phyloP scores from a whole-genome alignment of 2,797 vertebrate species.

The Petrocephalus schoutedeni region DNA sequence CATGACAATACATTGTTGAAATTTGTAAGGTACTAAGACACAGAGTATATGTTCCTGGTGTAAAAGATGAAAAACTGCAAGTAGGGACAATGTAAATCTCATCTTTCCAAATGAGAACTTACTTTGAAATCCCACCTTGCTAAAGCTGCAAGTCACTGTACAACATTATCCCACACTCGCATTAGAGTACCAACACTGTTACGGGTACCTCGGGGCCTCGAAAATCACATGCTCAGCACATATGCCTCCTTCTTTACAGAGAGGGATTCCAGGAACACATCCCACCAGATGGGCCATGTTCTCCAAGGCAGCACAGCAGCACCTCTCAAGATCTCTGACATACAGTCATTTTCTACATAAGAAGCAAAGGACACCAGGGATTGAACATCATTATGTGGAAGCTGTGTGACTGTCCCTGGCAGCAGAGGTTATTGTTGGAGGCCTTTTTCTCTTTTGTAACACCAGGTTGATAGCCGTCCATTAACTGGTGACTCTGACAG shows the following conservation, averaged over 20 bases:
- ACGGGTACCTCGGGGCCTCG: background rate
- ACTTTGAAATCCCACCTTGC: background rate
- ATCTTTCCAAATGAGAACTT: background rate
- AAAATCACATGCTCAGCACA: background rate
- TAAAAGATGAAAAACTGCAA: background rate
- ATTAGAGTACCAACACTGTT: background rate
- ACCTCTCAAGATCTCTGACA: background rate
- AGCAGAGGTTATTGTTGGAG: background rate
- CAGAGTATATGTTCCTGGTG: background rate
- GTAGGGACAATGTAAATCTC: background rate
- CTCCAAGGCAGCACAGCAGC: background rate
- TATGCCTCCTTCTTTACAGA: background rate
- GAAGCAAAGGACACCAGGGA: background rate
- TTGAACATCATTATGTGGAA: conserved; percentile 6
- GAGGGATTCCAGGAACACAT: background rate
- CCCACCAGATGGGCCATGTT: background rate
- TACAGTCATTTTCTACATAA: background rate
- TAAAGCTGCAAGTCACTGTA: background rate
- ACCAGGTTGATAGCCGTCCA: background rate
- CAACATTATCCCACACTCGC: background rate
- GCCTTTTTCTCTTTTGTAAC: background rate
- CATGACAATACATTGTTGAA: background rate
- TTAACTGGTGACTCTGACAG: background rate
- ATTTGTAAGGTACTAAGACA: background rate
- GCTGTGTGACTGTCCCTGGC: background rate